Base-by-base conservation (phyloP, 1,140 invertebrate species). In the Ips typographus region DNA sequence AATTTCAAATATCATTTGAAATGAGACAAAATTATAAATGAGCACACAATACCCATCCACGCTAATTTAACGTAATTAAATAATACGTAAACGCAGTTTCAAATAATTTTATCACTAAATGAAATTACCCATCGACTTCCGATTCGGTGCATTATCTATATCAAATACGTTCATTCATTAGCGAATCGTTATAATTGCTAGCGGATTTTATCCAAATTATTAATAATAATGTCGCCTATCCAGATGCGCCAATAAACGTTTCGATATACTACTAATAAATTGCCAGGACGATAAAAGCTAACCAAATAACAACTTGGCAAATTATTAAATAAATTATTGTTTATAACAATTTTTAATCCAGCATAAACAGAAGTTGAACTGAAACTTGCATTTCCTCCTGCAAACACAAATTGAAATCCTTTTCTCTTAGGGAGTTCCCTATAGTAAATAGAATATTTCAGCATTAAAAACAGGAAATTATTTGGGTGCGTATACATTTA, bases 81-180 rank as follows among this genome's bases (percentile, higher is more conserved):
- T 22, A 49, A 49, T 49, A 49, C 44, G 44, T 3, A 22, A 22
- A 6, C 44, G 44, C 7, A 49, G 22, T 22, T 8, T 8, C 22
- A 22, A 49, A 49, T 49, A 49, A 49, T 49, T 49, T 49, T 49
- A 49, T 49, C 44, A 49, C 22, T 6, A 6, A 22, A 49, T 49
- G 22, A 49, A 49, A 49, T 49, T 49, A 22, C 6, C 44, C 22
- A 0, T 6, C 2, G 7, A 49, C 22, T 49, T 49, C 44, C 44
- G 44, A 49, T 49, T 49, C 44, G 22, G 22, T 49, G 44, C 44
- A 49, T 49, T 49, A 49, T 49, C 44, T 49, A 49, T 49, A 49
- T 49, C 44, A 49, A 49, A 49, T 22, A 49, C 44, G 44, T 22
- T 22, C 44, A 49, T 49, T 49, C 44, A 49, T 49, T 49, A 49